These are phyloP conservation scores for Eupithecia dodoneata DNA, from an alignment of 2,888 invertebrate species.

Conservation along the genomic window DNA sequence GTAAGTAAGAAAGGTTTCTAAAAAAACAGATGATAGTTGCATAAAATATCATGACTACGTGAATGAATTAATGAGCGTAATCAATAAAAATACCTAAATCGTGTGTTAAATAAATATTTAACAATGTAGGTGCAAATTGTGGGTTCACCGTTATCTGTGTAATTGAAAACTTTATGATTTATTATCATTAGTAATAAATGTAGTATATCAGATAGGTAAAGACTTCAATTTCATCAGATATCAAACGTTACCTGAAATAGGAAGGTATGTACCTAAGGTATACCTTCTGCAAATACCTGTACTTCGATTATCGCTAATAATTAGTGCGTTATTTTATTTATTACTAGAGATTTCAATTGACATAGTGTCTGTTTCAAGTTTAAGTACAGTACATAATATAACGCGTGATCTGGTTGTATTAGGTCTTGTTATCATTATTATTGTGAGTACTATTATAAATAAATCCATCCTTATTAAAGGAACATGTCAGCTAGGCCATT, in stretches of 20 bases:
- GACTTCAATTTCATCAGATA: not conserved
- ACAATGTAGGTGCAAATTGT: not conserved
- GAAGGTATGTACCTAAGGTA: not conserved
- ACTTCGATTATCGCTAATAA: not conserved
- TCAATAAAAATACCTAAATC: not conserved
- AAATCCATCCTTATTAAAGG: constrained; percentile 55
- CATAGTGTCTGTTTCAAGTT: not conserved
- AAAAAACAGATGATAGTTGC: too few species aligned
- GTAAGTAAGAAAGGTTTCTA: too few species aligned
- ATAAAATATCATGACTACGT: too few species aligned
- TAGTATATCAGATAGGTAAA: not conserved
- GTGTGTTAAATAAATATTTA: constrained; percentile 11
- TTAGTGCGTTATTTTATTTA: not conserved
- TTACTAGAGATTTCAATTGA: not conserved
- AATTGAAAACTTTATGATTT: constrained; percentile 1
- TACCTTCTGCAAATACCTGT: too few species aligned
- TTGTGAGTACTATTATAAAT: constrained; percentile 45
- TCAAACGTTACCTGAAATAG: not conserved
- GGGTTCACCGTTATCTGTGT: not conserved
- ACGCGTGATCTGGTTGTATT: constrained; percentile 7
- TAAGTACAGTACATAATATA: not conserved
- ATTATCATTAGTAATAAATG: not conserved
- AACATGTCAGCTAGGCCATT: constrained; percentile 43
- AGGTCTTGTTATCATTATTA: constrained; percentile 14
- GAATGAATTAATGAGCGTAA: not conserved